Percentiles rank a stretch among this genome's conserved stretches.
Conservation (phyloP, 2,888 invertebrate species). For the Ectemnius lituratus region DNA sequence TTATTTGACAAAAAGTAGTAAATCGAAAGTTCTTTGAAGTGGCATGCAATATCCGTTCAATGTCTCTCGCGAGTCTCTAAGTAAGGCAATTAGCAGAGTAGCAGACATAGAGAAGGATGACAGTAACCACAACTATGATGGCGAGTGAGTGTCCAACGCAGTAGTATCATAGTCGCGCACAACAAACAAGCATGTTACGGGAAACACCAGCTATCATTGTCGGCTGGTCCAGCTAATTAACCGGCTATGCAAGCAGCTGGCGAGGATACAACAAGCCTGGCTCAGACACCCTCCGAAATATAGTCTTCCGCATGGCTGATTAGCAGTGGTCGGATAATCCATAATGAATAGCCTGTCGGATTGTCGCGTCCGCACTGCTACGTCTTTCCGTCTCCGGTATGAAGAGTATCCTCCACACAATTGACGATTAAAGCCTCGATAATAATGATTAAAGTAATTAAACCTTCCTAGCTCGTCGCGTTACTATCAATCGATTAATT, state of each 20-base stretch:
- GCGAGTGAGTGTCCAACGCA: background rate
- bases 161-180: background rate
- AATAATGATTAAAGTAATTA: no score
- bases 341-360: conserved; percentile 40
- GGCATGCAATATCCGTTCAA: no score
- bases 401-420: no score
- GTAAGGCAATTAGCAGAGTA: background rate
- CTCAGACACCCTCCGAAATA: conserved; percentile 8
- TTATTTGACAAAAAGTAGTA: no score
- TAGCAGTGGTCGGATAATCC: conserved; percentile 34
- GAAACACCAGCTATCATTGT: conserved; percentile 6
- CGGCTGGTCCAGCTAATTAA: conserved; percentile 26
- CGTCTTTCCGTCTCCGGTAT: no score
- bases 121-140: no score
- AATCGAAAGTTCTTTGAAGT: no score
- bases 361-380: conserved; percentile 30
- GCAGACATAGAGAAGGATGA: background rate
- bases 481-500: no score
- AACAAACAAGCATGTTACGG: conserved; percentile 5
- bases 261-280: background rate
- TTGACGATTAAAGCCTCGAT: no score
- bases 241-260: background rate
- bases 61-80: background rate
- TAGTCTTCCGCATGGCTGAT: conserved; percentile 25
- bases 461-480: no score